phyloP scores from a whole-genome alignment of 1,140 invertebrate genomes.

The Dendroctonus valens region DNA sequence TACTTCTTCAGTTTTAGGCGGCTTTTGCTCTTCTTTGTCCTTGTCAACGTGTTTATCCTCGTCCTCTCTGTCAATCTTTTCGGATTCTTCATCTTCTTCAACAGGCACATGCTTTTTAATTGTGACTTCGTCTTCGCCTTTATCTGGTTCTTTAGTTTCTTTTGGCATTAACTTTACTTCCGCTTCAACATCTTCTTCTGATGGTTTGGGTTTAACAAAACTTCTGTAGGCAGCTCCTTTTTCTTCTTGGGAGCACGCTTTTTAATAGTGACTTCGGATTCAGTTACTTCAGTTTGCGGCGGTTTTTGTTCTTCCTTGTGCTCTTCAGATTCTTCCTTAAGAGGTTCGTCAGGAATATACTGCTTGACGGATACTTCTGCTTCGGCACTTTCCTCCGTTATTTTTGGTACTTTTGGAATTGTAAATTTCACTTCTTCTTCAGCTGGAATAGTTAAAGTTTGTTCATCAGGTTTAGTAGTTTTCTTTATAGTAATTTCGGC shows the following conservation, averaged over 20 bases:
- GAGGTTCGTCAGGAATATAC: conserved; percentile 11
- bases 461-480: not conserved
- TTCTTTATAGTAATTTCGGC: conserved; percentile 68
- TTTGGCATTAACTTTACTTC: conserved; percentile 16
- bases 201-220: conserved; percentile 35
- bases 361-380: conserved; percentile 43
- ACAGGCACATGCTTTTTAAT: conserved; percentile 45
- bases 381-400: conserved; percentile 13
- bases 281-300: no score
- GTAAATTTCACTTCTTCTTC: conserved; percentile 50
- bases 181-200: conserved; percentile 48
- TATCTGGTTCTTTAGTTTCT: conserved; percentile 5
- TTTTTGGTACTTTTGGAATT: conserved; percentile 25
- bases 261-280: conserved; percentile 40
- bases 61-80: conserved; percentile 53
- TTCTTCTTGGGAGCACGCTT: conserved; percentile 23
- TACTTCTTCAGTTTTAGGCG: conserved; percentile 41
- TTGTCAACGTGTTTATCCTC: conserved; percentile 30
- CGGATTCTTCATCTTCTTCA: conserved; percentile 21
- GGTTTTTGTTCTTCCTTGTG: no score
- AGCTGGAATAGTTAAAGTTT: conserved; percentile 38
- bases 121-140: conserved; percentile 34
- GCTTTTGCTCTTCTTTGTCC: conserved; percentile 34
- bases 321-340: no score
- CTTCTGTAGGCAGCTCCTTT: conserved; percentile 22